phyloP scores from a whole-genome alignment of 2,888 invertebrate genomes.

The Scrobipalpa costella region DNA sequence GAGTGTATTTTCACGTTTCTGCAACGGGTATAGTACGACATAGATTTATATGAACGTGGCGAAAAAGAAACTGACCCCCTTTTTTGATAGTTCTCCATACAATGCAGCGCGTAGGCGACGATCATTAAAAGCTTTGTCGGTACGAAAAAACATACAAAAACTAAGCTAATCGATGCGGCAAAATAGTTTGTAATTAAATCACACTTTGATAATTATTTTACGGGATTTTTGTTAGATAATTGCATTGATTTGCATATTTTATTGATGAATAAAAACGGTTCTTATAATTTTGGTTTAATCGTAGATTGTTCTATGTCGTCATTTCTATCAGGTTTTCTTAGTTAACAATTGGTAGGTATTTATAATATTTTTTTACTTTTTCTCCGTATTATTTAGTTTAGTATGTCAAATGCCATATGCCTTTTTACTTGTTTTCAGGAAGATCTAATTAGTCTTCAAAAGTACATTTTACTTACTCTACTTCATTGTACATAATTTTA shows the following conservation, averaged over 20 bases:
- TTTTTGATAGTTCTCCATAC: slow-evolving; percentile 37
- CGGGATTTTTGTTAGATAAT: too few species aligned
- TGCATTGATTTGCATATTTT: too few species aligned
- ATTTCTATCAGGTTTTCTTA: not conserved
- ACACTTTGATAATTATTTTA: too few species aligned
- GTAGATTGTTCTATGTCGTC: too few species aligned
- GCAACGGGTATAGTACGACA: too few species aligned
- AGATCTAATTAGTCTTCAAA: not conserved
- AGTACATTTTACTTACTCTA: not conserved
- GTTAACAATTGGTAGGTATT: not conserved
- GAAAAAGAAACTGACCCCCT: slow-evolving; percentile 60
- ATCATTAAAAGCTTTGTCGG: too few species aligned
- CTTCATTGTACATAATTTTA: not conserved
- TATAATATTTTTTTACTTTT: not conserved
- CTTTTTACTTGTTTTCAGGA: not conserved
- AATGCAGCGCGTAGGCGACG: too few species aligned
- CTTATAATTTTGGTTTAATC: too few species aligned
- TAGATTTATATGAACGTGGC: too few species aligned
- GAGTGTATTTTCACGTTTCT: slow-evolving; percentile 77
- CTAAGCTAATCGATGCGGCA: slow-evolving; percentile 23
- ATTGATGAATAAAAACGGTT: too few species aligned
- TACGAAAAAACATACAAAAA: slow-evolving; percentile 37
- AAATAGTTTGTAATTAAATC: not conserved
- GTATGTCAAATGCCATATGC: too few species aligned
- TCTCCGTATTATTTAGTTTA: too few species aligned